Evolutionary conservation across 2,888 invertebrate genomes (phyloP), one percentile per base, ranked within the genome.

Genomic region (Pyrocoelia pectoralis): DNA sequence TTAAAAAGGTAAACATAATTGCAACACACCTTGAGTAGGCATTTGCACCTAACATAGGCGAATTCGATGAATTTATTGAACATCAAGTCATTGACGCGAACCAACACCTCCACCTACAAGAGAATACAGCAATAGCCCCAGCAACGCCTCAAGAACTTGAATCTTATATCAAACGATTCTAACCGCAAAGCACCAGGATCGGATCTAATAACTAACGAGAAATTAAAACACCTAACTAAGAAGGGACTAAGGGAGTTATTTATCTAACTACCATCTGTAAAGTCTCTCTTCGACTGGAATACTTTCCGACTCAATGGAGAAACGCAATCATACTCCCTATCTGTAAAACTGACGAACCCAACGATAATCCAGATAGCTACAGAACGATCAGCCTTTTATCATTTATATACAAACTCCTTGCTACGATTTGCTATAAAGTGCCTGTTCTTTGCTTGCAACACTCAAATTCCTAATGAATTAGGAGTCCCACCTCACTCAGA

Each of bases 271-370:
- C n/a, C 2, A 38, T 38, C 4, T 38, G 10, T 38, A 38, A 38
- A 8, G 38, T n/a, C 10, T 38, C n/a, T 38, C n/a, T 38, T n/a
- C 5, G 38, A 38, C 13, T 38, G 13, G 38, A n/a, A 38, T 17
- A 56, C 28, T 48, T 46, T 13, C 56, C 56, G 56, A 29, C 56
- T 46, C 48, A 10, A 17, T 56, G 48, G 56, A 46, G 13, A 56
- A 56, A 28, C 15, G 56, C 54, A 43, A 54, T 18, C 14, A 24
- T 43, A 43, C 54, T 54, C 41, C 46, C 33, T n/a, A 56, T 56
- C 40, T 28, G n/a, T 9, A 38, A 5, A 38, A 8, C 13, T n/a
- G 38, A 2, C 13, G n/a, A 38, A 38, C 38, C 38, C 2, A 38
- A 38, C 6, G 5, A 38, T 9, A 38, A 38, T n/a, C 24, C 38